These are phyloP conservation scores for Alces alces DNA, from an alignment of 2,113 vertebrate genomes.

Conservation along the genomic window DNA sequence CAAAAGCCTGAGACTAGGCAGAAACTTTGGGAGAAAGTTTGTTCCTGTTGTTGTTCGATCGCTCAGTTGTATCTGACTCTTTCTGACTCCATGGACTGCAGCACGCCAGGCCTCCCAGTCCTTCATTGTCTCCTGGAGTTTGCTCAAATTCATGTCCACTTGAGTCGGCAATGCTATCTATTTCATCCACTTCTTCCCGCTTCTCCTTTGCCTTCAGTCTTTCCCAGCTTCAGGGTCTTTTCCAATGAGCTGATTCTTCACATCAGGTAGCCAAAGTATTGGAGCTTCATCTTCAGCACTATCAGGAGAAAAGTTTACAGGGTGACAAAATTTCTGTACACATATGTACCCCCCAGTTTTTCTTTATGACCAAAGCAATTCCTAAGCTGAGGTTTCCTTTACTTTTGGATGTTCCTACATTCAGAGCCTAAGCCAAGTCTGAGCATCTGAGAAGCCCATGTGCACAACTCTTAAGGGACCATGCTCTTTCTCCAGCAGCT, in stretches of 20 bases:
- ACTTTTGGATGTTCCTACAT: background rate
- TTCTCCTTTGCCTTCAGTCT: background rate
- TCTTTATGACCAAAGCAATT: background rate
- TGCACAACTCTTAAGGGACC: slow-evolving; percentile 25
- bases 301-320: background rate
- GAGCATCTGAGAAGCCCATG: background rate
- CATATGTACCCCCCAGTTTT: background rate
- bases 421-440: background rate
- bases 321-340: background rate
- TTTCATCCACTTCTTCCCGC: background rate
- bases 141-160: background rate
- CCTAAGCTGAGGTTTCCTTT: background rate
- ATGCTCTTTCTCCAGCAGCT: slow-evolving; percentile 38
- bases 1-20: background rate
- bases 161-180: background rate
- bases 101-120: background rate
- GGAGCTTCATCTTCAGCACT: background rate
- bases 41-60: background rate
- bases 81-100: background rate
- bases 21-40: background rate
- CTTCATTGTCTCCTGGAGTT: background rate
- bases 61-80: background rate
- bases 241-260: background rate
- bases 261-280: background rate
- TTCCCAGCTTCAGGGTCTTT: background rate